These are phyloP conservation scores for Euproctis similis DNA, from an alignment of 2,888 invertebrate species.

Conservation along the genomic window DNA sequence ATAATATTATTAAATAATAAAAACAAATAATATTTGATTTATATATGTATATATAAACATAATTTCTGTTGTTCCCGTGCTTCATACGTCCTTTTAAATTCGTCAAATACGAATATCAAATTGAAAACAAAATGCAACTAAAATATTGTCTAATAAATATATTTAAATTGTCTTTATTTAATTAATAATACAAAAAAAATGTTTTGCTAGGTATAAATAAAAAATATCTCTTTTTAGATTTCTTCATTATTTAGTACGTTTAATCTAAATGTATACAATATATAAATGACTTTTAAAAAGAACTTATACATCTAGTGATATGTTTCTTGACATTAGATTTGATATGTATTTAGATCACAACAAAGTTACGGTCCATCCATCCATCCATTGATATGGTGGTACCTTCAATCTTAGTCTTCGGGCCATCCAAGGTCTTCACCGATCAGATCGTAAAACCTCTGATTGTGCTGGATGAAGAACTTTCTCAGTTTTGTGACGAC, in stretches of 20 bases:
- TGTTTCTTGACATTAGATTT: conserved; percentile 49
- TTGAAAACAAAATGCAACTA: conserved; percentile 6
- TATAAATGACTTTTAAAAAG: conserved; percentile 69
- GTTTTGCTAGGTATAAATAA: conserved; percentile 36
- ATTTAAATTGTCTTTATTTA: conserved; percentile 7
- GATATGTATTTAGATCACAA: conserved; percentile 54
- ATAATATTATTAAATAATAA: conserved; percentile 27
- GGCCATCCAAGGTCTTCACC: conserved; percentile 96
- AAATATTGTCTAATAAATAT: conserved; percentile 10
- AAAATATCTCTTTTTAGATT: conserved; percentile 36
- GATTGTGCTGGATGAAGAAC: conserved; percentile 94
- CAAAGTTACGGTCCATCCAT: conserved; percentile 18
- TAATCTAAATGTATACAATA: conserved; percentile 64
- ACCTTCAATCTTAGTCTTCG: conserved; percentile 77
- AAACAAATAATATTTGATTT: no score
- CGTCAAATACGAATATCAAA: conserved; percentile 9
- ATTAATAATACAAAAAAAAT: conserved; percentile 17
- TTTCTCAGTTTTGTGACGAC: conserved; percentile 86
- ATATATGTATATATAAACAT: no score
- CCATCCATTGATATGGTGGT: conserved; percentile 8
- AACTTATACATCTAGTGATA: conserved; percentile 63
- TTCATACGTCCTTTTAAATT: conserved; percentile 16
- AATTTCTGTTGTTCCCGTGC: conserved; percentile 28
- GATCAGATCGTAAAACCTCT: conserved; percentile 93
- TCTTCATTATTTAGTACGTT: no score